phyloP scores from a whole-genome alignment of 2,113 vertebrate genomes.

The Monopterus albus region DNA sequence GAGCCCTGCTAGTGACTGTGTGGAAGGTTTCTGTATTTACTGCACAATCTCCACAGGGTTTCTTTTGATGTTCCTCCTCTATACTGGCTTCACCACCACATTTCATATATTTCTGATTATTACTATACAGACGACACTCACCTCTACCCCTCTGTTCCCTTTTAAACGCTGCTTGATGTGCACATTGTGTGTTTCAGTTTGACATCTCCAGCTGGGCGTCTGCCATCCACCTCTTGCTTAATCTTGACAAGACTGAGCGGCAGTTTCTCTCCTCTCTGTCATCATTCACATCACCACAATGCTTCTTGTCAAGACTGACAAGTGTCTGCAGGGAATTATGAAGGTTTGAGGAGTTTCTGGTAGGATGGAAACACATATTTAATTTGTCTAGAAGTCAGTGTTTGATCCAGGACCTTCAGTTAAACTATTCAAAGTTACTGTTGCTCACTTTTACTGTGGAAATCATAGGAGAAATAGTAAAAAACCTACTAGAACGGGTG shows the following conservation, averaged over 20 bases:
- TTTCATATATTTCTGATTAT: constrained; percentile 14
- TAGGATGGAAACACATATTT: neutral
- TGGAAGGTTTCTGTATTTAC: constrained; percentile 12
- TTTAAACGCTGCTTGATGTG: constrained; percentile 19
- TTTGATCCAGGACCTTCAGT: constrained; percentile 15
- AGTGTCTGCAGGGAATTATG: constrained; percentile 33
- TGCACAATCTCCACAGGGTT: constrained; percentile 1
- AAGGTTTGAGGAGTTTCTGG: constrained; percentile 25
- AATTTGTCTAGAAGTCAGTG: neutral
- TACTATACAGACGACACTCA: constrained; percentile 3
- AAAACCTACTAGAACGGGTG: too few relatives aligned
- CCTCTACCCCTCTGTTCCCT: neutral
- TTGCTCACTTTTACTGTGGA: neutral
- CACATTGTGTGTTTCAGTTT: neutral
- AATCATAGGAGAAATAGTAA: too few relatives aligned
- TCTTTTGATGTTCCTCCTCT: constrained; percentile 18
- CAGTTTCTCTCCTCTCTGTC: constrained; percentile 23
- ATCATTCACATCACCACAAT: constrained; percentile 33
- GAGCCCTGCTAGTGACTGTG: neutral
- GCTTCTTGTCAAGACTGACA: constrained; percentile 42
- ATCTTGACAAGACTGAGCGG: constrained; percentile 29
- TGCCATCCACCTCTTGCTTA: constrained; percentile 8
- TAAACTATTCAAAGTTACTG: constrained; percentile 3
- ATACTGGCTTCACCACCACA: neutral
- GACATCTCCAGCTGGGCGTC: constrained; percentile 12